Conservation (phyloP, 2,888 invertebrate species). For the Erpobdella octoculata region DNA sequence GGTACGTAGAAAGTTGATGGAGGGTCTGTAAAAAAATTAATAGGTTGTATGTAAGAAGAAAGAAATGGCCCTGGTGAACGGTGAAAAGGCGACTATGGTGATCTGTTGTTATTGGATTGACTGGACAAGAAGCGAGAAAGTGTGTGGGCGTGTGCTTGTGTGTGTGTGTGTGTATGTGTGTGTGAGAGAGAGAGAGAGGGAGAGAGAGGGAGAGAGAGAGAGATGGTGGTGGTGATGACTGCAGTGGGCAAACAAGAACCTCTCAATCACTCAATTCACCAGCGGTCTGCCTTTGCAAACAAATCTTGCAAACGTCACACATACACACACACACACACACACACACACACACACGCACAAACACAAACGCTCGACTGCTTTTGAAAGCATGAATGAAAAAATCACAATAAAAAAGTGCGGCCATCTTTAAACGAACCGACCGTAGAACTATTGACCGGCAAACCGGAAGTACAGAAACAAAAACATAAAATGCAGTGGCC, state of each 20-base stretch:
- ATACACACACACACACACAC: not conserved
- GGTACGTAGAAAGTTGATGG: too few species aligned
- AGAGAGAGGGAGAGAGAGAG: not conserved
- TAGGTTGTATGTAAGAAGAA: too few species aligned
- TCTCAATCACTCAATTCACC: not conserved
- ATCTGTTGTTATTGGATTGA: too few species aligned
- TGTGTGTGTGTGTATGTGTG: not conserved
- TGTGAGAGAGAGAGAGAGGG: not conserved
- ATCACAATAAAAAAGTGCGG: too few species aligned
- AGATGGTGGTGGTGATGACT: not conserved
- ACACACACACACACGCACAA: not conserved
- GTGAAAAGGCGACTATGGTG: too few species aligned
- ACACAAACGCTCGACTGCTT: too few species aligned
- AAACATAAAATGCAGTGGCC: slow-evolving; percentile 6
- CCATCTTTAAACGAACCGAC: too few species aligned
- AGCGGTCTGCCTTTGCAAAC: not conserved
- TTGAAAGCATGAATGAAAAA: too few species aligned
- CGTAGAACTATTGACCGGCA: too few species aligned
- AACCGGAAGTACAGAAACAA: not conserved
- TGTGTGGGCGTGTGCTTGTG: not conserved
- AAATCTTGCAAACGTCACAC: not conserved
- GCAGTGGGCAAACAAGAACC: not conserved
- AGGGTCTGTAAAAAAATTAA: too few species aligned
- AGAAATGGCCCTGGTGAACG: too few species aligned
- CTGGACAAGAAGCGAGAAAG: too few species aligned